A percentile compares a stretch with the other conserved stretches of the same genome.
Conservation (phyloP, 2,888 invertebrate genomes). For the Itoplectis maculator region DNA sequence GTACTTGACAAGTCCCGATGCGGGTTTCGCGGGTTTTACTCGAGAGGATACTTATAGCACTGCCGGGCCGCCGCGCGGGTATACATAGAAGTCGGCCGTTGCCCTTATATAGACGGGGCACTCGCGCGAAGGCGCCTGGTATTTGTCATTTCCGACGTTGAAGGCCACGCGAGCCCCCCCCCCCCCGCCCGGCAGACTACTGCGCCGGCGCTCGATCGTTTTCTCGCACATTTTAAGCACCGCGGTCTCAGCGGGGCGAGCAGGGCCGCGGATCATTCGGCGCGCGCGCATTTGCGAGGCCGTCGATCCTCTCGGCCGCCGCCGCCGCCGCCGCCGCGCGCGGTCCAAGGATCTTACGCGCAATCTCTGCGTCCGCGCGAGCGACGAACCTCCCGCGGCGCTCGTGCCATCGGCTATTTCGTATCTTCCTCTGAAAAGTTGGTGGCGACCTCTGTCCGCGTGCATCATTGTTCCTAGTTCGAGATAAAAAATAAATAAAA, state of each 20-base stretch:
- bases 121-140: constrained; percentile 71
- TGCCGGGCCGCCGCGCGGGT: too few species aligned
- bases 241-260: not conserved
- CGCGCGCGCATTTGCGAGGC: constrained; percentile 53
- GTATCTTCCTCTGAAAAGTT: too few species aligned
- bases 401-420: constrained; percentile 18
- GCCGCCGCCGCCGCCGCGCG: too few species aligned
- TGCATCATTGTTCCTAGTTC: too few species aligned
- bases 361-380: not conserved
- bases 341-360: constrained; percentile 5
- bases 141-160: constrained; percentile 79
- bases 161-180: constrained; percentile 69
- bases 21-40: constrained; percentile 19
- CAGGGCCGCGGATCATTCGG: not conserved
- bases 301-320: constrained; percentile 65
- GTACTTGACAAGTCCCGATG: too few species aligned
- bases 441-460: too few species aligned
- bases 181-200: too few species aligned
- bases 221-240: constrained; percentile 35
- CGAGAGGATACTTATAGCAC: constrained; percentile 33
- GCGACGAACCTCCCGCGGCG: constrained; percentile 23
- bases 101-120: constrained; percentile 75
- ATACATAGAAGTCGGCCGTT: constrained; percentile 67
- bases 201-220: constrained; percentile 46
- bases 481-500: not conserved